Evolutionary conservation across 2,797 vertebrate genomes (phyloP), one percentile per base, ranked within the genome.

Genomic region (Bryconaethiops microstoma): DNA sequence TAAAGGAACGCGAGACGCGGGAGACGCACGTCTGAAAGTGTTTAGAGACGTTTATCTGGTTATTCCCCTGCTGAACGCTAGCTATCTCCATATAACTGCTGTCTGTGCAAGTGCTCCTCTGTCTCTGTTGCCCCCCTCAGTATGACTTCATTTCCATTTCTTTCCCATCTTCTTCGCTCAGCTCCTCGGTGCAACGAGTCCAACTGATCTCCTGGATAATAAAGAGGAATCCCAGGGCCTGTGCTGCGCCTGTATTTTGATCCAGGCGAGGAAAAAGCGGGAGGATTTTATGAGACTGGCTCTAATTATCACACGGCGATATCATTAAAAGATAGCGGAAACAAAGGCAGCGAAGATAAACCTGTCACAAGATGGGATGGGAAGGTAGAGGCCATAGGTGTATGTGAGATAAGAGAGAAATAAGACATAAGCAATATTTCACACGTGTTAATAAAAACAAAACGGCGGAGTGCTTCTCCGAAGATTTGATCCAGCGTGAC

Each of bases 181-280:
- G 64, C 45, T n/a, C 63, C 63, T n/a, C 35, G n/a, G 74, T 25
- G 57, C 17, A 17, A 40, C 14, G 14, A 68, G 25, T 67, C 5
- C 65, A 63, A 48, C 39, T 76, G 42, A 81, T 76, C 39, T 60
- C 52, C 2, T 12, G 57, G 67, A 81, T 81, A 54, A 52, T 70
- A 74, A 68, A 76, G 60, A 65, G n/a, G 52, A 65, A 73, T 63
- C 45, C 59, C 45, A 54, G 50, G 1, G 21, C 50, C 48, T 52
- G 40, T 19, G 39, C 50, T 9, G 5, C 19, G 14, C 8, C 13
- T 7, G 48, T 70, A 71, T 69, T 70, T 59, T 69, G 67, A 70
- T 78, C 68, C 39, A 45, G 76, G 76, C 40, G 4, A 23, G 45
- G 62, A 67, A 67, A 67, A 45, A n/a, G 42, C 39, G 13, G n/a